phyloP scores from a whole-genome alignment of 2,888 invertebrate species.

The Biston betularia region DNA sequence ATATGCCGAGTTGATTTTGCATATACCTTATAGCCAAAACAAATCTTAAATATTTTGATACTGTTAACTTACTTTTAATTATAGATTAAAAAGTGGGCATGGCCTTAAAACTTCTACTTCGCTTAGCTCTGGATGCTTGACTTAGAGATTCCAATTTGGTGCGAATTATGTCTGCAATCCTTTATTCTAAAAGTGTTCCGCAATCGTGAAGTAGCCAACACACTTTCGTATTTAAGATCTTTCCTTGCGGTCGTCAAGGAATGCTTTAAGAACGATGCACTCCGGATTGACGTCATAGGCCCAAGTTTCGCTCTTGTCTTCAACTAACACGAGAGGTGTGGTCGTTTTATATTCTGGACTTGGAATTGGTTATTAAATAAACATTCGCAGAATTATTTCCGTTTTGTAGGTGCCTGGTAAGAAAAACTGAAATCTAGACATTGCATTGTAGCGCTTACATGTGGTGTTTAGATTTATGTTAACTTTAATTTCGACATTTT shows the following conservation, averaged over 20 bases:
- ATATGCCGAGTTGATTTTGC: neutral
- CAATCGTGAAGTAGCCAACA: conserved; percentile 4
- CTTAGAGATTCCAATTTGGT: too few species aligned
- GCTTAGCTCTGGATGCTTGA: too few species aligned
- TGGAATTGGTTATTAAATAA: neutral
- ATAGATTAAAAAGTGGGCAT: too few species aligned
- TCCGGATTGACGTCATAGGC: conserved; percentile 23
- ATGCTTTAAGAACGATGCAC: conserved; percentile 20
- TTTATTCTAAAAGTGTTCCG: neutral
- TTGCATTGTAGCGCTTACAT: too few species aligned
- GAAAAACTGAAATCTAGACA: neutral
- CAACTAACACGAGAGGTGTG: conserved; percentile 16
- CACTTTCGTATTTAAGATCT: conserved; percentile 10
- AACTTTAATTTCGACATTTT: too few species aligned
- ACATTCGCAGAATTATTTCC: neutral
- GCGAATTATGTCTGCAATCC: too few species aligned
- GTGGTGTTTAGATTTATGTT: too few species aligned
- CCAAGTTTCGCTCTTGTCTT: conserved; percentile 7
- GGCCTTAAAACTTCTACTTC: too few species aligned
- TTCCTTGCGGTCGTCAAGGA: conserved; percentile 19
- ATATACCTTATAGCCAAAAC: neutral
- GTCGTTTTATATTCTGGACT: conserved; percentile 8
- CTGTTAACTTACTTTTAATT: too few species aligned
- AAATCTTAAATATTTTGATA: neutral
- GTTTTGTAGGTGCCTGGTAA: neutral